Evolutionary conservation across 2,113 vertebrate genomes (phyloP), one percentile per base, ranked within the genome.

Genomic region (Eulemur rufifrons): DNA sequence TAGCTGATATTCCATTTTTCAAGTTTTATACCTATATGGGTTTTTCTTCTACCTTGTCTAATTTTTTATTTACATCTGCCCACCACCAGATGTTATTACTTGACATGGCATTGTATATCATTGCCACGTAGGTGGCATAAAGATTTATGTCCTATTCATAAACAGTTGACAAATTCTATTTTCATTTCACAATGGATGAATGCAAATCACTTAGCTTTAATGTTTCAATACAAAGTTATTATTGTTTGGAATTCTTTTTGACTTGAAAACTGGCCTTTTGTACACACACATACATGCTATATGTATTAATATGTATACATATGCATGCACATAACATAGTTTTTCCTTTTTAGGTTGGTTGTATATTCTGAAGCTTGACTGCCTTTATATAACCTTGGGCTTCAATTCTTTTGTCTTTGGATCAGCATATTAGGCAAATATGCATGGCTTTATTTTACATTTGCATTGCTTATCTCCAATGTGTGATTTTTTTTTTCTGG

Each of bases 151-250:
- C 96, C 50, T 86, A 94, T 95, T 98, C 96, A 95, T 95, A 95
- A 98, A 83, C 76, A 96, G 71, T 87, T 98, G 98, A 97, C 95
- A 98, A 97, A 98, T 97, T 80, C 80, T 96, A 96, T 97, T 98
- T 98, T 86, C 56, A 66, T 93, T 97, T 98, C 86, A 94, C 95
- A 95, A 82, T 71, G 94, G 76, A 96, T 93, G 61, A 97, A 98
- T 98, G 91, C 81, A 98, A 98, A 97, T 87, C 83, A 29, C 45
- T 97, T 97, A 59, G 47, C 21, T 86, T 96, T 98, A 97, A 88
- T 94, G 73, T 82, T 98, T 97, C 96, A 95, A 95, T 98, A 96
- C 34, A 98, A 97, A 97, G 97, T 91, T 87, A 96, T 97, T 95
- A 89, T n/a, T 89, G 27, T 47, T 68, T 96, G 56, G 68, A 50